phyloP scores from a whole-genome alignment of 2,113 vertebrate genomes.

The Syngnathoides biaculeatus region DNA sequence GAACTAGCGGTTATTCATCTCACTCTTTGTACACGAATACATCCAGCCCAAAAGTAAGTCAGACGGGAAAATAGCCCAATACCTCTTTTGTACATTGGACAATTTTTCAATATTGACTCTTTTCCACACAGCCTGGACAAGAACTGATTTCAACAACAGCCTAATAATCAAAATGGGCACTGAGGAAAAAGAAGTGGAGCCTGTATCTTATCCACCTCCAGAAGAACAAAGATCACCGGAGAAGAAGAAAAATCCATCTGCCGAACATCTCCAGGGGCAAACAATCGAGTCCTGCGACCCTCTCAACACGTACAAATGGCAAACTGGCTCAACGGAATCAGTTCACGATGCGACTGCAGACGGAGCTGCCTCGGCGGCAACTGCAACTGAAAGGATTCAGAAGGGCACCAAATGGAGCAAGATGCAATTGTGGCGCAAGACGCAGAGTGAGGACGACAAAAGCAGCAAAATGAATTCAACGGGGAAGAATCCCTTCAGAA shows the following conservation, averaged over 20 bases:
- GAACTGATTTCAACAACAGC: not conserved
- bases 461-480: conserved; percentile 33
- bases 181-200: conserved; percentile 58
- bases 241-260: conserved; percentile 42
- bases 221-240: conserved; percentile 43
- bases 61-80: conserved; percentile 1
- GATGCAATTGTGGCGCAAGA: conserved; percentile 80
- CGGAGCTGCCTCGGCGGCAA: conserved; percentile 19
- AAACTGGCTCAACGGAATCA: conserved; percentile 60
- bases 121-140: conserved; percentile 18
- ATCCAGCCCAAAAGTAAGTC: not conserved
- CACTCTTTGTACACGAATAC: conserved; percentile 3
- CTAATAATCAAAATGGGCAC: conserved; percentile 60
- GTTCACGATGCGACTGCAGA: conserved; percentile 43
- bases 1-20: not conserved
- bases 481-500: conserved; percentile 80
- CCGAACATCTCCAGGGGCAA: conserved; percentile 28
- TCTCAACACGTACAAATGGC: conserved; percentile 74
- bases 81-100: not conserved
- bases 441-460: conserved; percentile 71
- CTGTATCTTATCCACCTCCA: conserved; percentile 30
- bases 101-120: not conserved
- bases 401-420: conserved; percentile 74
- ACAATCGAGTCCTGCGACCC: conserved; percentile 44
- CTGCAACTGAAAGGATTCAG: conserved; percentile 47